Base-by-base conservation (phyloP, 64 coral and sea anemone genomes). In the Orbicella faveolata region DNA sequence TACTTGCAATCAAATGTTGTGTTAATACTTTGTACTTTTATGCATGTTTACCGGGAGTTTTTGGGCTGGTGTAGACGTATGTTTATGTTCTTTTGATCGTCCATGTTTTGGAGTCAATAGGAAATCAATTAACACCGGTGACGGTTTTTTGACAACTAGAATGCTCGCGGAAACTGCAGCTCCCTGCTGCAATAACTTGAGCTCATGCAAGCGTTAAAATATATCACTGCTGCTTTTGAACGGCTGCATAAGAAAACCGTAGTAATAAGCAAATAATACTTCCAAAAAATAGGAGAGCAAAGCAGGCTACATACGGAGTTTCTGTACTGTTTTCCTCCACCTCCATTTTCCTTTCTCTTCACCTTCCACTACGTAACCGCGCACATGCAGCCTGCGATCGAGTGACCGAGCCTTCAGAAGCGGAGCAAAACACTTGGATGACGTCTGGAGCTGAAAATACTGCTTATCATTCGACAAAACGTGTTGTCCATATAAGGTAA, bases 271-370 rank as follows among this genome's bases (percentile, higher is more conserved):
- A 36, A 9, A 14, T 64, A 35, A 0, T 62, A 81, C 36, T 34
- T 6, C 6, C 65, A 10, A 39, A 83, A 39, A 83, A 20, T 64
- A 21, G 30, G 6, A 21, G 51, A 21, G 51, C 13, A 41, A 52
- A 85, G 17, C 1, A 82, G 17, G 39, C 25, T 86, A 96, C 94
- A 89, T 93, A 96, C 94, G 90, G 90, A 4, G 90, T 89, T 74
- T 83, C 90, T 63, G 87, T 75, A 54, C 54, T 55, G 4, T 88
- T 92, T 80, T 93, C 94, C 79, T 96, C 94, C 0, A 96, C 90
- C 66, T 96, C 94, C 94, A 96, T 96, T 14, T 52, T 21, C 0
- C 1, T 0, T 30, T 1, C 1, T n/a, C 11, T 9, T 35, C 9
- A 0, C 33, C 17, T 37, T 8, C 6, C 16, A 30, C 80, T 14